Evolutionary conservation across 2,113 vertebrate genomes (phyloP), one percentile per base, ranked within the genome.

Genomic region (Epinephelus moara): DNA sequence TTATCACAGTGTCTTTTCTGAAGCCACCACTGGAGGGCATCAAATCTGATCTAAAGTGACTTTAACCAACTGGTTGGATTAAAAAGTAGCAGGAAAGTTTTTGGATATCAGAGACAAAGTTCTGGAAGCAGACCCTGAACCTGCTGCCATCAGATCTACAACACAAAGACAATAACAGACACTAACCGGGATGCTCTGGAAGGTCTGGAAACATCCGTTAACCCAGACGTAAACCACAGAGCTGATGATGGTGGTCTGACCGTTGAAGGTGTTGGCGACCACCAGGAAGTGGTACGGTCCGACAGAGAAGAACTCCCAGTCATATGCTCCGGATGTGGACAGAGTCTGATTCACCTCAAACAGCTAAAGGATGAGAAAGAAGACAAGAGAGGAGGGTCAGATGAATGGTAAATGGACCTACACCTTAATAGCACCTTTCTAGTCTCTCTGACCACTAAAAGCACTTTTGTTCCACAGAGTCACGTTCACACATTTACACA

Each of bases 301-400:
- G 0, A 97, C 92, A 0, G 90, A 95, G 91, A 99, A 99, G 93
- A 98, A 99, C 81, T 99, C 98, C 98, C 97, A 99, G 95, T 99
- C 98, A 0, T 99, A 99, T 5, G 98, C 98, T 1, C 98, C 98
- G 0, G 96, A 97, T 0, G 97, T 99, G 95, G 94, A 92, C 47
- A 99, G 95, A 27, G 96, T 98, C 94, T 99, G 98, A 91, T 98
- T 97, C 37, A 95, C 86, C 85, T 99, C 97, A 27, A 99, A 99
- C 61, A 96, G 84, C 61, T 95, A 13, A 2, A 40, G 18, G 40
- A 61, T 1, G 15, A 25, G 25, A 30, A 11, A n/a, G 5, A 18
- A 18, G 49, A 49, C 47, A 47, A 11, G 42, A 45, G 42, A 45
- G 42, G 42, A 45, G 42, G 42, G 42, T 45, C 11, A 45, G 42